These are phyloP conservation scores for Ichneumon xanthorius DNA, from an alignment of 2,888 invertebrate genomes.

Conservation along the genomic window DNA sequence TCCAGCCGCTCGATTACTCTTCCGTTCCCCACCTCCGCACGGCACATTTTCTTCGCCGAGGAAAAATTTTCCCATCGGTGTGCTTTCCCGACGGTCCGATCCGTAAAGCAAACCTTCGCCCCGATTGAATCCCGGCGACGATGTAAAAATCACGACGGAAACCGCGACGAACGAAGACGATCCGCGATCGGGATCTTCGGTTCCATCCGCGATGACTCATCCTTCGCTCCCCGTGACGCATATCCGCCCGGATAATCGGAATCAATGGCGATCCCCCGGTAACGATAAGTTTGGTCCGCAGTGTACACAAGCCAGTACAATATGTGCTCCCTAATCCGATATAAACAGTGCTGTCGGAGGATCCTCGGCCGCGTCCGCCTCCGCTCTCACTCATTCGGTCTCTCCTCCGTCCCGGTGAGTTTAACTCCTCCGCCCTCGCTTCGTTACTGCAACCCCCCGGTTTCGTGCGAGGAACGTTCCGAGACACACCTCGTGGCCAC, in stretches of 20 bases:
- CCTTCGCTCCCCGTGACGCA: not conserved
- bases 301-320: constrained; percentile 1
- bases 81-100: not conserved
- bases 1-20: not conserved
- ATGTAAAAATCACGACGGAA: not conserved
- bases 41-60: not conserved
- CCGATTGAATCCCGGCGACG: not conserved
- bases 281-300: not conserved
- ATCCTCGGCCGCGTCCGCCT: constrained; percentile 11
- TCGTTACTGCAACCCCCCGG: constrained; percentile 16
- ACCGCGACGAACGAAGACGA: not conserved
- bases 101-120: not conserved
- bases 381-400: not conserved
- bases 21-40: not conserved
- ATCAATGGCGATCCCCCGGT: constrained; percentile 2
- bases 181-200: not conserved
- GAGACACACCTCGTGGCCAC: not conserved
- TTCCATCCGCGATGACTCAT: not conserved
- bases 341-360: constrained; percentile 32
- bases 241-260: constrained; percentile 36
- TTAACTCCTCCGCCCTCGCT: constrained; percentile 16
- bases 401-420: constrained; percentile 24
- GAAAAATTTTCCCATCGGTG: not conserved
- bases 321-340: constrained; percentile 54
- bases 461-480: not conserved